Evolutionary conservation across 2,888 invertebrate genomes (phyloP).

Genomic region (Drosophila emarginata): DNA sequence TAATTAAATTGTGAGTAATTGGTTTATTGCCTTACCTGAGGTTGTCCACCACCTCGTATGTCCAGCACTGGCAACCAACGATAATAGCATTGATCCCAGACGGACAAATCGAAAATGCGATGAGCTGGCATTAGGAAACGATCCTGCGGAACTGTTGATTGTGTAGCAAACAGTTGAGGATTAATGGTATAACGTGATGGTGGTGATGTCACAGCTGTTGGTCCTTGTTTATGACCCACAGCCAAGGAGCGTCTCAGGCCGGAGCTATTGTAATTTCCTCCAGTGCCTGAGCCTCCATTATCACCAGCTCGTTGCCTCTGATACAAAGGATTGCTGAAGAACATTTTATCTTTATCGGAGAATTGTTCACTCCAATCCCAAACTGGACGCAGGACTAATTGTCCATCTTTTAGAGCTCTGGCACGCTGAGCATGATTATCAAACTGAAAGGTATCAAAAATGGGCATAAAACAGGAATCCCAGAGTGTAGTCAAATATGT

Average conservation of each 20-base stretch:
- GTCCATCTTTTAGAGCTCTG: conserved; percentile 83
- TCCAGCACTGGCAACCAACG: conserved; percentile 94
- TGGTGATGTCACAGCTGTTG: conserved; percentile 39
- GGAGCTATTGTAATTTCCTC: conserved; percentile 59
- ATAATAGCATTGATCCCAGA: conserved; percentile 95
- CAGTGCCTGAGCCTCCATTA: conserved; percentile 36
- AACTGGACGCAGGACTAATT: conserved; percentile 87
- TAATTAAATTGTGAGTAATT: neutral
- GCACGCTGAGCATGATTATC: conserved; percentile 91
- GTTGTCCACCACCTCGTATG: conserved; percentile 82
- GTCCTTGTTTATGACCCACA: conserved; percentile 45
- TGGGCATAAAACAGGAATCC: conserved; percentile 93
- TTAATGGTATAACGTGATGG: conserved; percentile 75
- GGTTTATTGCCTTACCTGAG: conserved; percentile 69
- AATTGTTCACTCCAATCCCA: conserved; percentile 97
- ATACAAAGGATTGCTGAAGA: conserved; percentile 94
- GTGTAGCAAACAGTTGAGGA: conserved; percentile 78
- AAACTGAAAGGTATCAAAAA: conserved; percentile 96
- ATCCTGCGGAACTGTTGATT: conserved; percentile 80
- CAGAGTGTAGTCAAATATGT: conserved; percentile 95
- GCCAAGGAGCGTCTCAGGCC: conserved; percentile 75
- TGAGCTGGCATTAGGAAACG: conserved; percentile 83
- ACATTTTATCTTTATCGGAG: conserved; percentile 89
- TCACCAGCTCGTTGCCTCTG: conserved; percentile 76
- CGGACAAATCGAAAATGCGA: conserved; percentile 85